Evolutionary conservation across 2,113 vertebrate genomes (phyloP), one percentile per base, ranked within the genome.

Genomic region (Gyps fulvus): DNA sequence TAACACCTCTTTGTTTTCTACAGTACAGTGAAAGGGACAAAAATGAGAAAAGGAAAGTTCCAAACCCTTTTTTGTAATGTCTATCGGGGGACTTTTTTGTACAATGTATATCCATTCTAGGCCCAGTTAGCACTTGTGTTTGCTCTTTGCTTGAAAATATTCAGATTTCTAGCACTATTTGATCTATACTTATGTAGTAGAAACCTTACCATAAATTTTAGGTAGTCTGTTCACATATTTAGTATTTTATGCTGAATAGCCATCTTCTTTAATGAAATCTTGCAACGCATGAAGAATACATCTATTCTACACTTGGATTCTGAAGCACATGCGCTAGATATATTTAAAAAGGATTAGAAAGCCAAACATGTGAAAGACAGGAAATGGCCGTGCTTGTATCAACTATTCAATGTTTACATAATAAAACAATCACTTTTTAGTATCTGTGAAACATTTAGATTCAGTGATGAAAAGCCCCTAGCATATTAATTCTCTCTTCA

Each of bases 81-180:
- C 22, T 80, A 2, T 6, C 29, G 7, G 4, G 26, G 17, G 13
- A 11, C 15, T 18, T 25, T 63, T 22, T 77, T 52, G 34, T 42
- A 38, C 9, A 38, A 45, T 17, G 11, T 11, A 9, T 70, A 15
- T 67, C 85, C 38, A 4, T 63, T 93, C 23, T 31, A 55, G 12
- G 14, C 23, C 42, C 31, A 67, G 13, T 27, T 67, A 76, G 18
- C 1, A 2, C 11, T 70, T 67, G 11, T 2, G 1, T 54, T 88
- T 71, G 7, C 22, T 83, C 54, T 83, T 90, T 71, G 12, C 26
- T 94, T 88, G 17, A 87, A 80, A 95, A 90, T 63, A 57, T 52
- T 78, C 63, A 54, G 4, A 38, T 86, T 74, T 83, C 58, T 83
- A 90, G 12, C 29, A 63, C 7, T 38, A 50, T 80, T 90, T 77